Percentiles rank a stretch among this genome's conserved stretches.
Conservation (phyloP, 2,888 invertebrate species). For the Athalia rosae region DNA sequence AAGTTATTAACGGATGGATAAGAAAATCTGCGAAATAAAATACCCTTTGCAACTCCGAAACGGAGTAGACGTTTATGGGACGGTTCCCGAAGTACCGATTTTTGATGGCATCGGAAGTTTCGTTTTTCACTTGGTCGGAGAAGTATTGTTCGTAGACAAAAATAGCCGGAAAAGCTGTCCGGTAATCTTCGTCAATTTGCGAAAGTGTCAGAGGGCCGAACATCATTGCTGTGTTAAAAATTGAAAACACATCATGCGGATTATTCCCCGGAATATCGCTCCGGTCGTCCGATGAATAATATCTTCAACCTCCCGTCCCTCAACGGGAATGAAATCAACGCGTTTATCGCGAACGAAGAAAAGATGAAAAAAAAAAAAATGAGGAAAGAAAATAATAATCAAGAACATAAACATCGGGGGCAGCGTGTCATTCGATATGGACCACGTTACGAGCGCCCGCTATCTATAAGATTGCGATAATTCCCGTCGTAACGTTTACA, state of each 20-base stretch:
- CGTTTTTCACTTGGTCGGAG: conserved; percentile 16
- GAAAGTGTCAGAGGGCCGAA: conserved; percentile 22
- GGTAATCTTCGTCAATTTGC: not conserved
- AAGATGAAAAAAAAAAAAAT: too few relatives aligned
- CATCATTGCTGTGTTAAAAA: conserved; percentile 13
- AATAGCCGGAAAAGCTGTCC: conserved; percentile 27
- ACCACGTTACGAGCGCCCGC: conserved; percentile 5
- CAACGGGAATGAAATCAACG: not conserved
- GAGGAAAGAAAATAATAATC: too few relatives aligned
- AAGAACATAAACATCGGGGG: not conserved
- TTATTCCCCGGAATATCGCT: not conserved
- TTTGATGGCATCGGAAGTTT: conserved; percentile 31
- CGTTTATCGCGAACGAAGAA: not conserved
- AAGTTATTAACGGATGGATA: not conserved
- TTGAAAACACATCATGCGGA: not conserved
- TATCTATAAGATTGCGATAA: conserved; percentile 27
- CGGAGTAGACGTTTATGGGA: not conserved
- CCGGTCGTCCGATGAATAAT: not conserved
- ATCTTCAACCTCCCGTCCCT: conserved; percentile 7
- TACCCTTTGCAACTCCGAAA: conserved; percentile 42
- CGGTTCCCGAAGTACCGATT: conserved; percentile 22
- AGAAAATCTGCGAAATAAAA: not conserved
- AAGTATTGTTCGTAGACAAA: conserved; percentile 42
- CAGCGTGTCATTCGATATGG: conserved; percentile 9
- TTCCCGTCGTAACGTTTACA: not conserved